Conservation (phyloP, 1,140 invertebrate species). For the Zaprionus vittiger region DNA sequence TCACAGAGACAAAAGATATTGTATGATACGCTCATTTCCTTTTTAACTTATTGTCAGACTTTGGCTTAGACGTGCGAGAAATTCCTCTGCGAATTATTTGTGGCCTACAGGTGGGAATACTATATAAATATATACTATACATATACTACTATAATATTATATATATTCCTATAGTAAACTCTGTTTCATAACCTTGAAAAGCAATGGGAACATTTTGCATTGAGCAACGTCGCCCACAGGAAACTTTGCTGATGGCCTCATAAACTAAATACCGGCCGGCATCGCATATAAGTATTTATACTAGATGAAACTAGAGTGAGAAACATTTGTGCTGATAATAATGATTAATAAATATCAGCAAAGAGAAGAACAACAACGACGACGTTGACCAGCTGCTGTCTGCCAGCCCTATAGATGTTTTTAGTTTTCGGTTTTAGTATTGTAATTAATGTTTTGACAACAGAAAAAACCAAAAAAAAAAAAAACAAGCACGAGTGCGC, state of each 20-base stretch:
- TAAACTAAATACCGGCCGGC: conserved; percentile 71
- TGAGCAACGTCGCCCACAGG: conserved; percentile 27
- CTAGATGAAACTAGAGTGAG: conserved; percentile 21
- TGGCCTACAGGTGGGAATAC: conserved; percentile 44
- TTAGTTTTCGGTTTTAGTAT: conserved; percentile 4
- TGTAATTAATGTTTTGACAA: conserved; percentile 49
- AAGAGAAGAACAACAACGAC: conserved; percentile 27
- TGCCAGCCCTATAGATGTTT: conserved; percentile 21
- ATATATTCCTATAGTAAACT: conserved; percentile 5
- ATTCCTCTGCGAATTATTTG: conserved; percentile 39
- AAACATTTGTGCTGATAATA: conserved; percentile 64
- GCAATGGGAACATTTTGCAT: conserved; percentile 17
- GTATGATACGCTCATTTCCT: not conserved
- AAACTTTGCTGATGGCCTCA: conserved; percentile 29
- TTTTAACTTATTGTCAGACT: conserved; percentile 35
- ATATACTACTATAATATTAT: no score
- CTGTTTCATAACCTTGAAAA: conserved; percentile 38
- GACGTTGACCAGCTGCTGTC: conserved; percentile 46
- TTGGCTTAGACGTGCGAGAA: conserved; percentile 30
- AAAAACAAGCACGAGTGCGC: not conserved
- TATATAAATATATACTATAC: not conserved
- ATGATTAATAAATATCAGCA: conserved; percentile 66
- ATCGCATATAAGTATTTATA: conserved; percentile 14
- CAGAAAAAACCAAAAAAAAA: not conserved
- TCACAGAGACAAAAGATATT: not conserved